Conservation (phyloP, 2,113 vertebrate species). For the Camelus dromedarius region DNA sequence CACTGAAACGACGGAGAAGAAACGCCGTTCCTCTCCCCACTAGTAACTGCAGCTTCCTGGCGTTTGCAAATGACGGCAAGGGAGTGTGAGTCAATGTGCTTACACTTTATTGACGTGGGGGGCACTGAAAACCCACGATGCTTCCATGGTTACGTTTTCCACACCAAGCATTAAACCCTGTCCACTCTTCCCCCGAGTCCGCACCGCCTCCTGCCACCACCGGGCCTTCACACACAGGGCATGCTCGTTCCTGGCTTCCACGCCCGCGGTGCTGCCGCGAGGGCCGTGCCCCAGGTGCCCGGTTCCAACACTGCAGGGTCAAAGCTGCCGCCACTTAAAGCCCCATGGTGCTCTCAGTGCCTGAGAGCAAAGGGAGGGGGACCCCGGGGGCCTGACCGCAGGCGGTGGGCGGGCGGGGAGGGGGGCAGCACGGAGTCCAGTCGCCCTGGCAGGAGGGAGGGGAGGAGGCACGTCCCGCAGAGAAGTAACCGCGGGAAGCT, state of each 20-base stretch:
- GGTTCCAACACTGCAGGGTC: conserved; percentile 72
- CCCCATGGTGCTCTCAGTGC: background rate
- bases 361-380: conserved; percentile 58
- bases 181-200: background rate
- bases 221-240: conserved; percentile 38
- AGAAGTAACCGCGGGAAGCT: too few species aligned
- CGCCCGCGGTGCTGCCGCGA: background rate
- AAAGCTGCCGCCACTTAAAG: background rate
- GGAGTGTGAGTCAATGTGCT: conserved; percentile 33
- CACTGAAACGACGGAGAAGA: conserved; percentile 5
- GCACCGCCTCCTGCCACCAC: background rate
- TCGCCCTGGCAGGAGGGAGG: too few species aligned
- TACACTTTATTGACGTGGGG: conserved; percentile 60
- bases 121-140: background rate
- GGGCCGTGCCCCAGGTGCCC: conserved; percentile 12
- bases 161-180: conserved; percentile 62
- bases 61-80: conserved; percentile 65
- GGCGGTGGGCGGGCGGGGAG: background rate
- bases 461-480: too few species aligned
- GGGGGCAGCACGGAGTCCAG: background rate
- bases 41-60: conserved; percentile 72
- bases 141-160: conserved; percentile 72
- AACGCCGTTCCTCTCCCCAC: conserved; percentile 80
- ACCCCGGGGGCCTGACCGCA: background rate
- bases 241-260: conserved; percentile 51